These are phyloP conservation scores for Oscheius myriophilus DNA, from an alignment of 2,888 invertebrate genomes.

Conservation along the genomic window DNA sequence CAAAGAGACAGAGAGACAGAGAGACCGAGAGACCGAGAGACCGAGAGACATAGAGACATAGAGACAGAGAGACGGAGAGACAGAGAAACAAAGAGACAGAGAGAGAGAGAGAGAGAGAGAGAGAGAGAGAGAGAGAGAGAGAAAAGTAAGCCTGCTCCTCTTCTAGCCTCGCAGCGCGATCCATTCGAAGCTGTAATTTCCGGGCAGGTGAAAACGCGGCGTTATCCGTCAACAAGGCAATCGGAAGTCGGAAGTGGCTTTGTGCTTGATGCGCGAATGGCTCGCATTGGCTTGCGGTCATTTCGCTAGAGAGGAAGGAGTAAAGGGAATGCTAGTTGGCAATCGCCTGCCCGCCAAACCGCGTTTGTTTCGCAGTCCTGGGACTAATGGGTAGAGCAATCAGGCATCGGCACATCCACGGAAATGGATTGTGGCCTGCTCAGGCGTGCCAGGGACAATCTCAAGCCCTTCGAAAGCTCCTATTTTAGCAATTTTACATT, in stretches of 20 bases:
- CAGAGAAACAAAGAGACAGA: constrained; percentile 5
- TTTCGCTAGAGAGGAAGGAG: not conserved
- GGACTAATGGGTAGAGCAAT: constrained; percentile 25
- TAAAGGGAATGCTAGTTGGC: not conserved
- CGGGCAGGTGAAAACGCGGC: not conserved
- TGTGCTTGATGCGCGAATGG: constrained; percentile 8
- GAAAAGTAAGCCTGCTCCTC: constrained; percentile 11
- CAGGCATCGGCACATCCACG: constrained; percentile 18
- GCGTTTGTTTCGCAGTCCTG: constrained; percentile 19
- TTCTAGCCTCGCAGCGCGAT: not conserved
- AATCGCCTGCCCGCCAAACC: constrained; percentile 17
- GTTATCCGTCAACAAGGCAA: constrained; percentile 16
- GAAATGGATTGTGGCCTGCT: constrained; percentile 12
- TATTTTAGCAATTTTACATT: too few species aligned
- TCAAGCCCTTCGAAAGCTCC: too few species aligned
- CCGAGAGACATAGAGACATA: constrained; percentile 36
- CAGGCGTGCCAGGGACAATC: not conserved
- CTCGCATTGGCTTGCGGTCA: not conserved
- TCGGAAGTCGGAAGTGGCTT: constrained; percentile 25
- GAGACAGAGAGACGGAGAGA: constrained; percentile 9
- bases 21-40: not conserved
- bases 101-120: not conserved
- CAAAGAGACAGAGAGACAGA: constrained; percentile 21
- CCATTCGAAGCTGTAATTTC: not conserved
- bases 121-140: constrained; percentile 9